Evolutionary conservation across 2,113 vertebrate species (phyloP).

Genomic region (Geococcyx californianus): DNA sequence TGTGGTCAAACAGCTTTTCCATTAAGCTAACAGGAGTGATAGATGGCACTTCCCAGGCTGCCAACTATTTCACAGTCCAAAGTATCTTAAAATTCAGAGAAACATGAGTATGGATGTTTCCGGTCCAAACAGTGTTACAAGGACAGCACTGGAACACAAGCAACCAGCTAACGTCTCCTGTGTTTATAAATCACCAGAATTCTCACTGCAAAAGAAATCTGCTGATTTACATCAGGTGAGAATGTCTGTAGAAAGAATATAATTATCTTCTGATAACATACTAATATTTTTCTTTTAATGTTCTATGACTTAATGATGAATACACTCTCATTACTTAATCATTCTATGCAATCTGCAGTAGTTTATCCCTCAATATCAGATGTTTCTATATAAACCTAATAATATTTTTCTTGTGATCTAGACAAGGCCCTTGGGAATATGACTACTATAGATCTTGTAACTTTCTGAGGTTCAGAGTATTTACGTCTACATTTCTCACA

Average conservation of each 20-base stretch:
- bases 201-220: not conserved
- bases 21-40: not conserved
- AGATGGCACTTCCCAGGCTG: not conserved
- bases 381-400: not conserved
- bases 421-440: not conserved
- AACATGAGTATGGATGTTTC: not conserved
- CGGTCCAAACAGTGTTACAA: not conserved
- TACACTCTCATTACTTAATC: not conserved
- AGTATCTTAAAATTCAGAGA: not conserved
- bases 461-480: not conserved
- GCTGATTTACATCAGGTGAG: not conserved
- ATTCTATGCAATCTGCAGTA: not conserved
- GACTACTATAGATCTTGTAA: not conserved
- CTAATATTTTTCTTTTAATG: not conserved
- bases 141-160: not conserved
- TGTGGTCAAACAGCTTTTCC: constrained; percentile 11
- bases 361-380: not conserved
- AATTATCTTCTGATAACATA: not conserved
- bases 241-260: not conserved
- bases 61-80: not conserved
- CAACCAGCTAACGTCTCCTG: not conserved
- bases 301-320: not conserved
- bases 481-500: not conserved
- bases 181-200: not conserved
- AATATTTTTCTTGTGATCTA: not conserved